Conservation (phyloP, 2,113 vertebrate species). For the Opisthocomus hoazin region DNA sequence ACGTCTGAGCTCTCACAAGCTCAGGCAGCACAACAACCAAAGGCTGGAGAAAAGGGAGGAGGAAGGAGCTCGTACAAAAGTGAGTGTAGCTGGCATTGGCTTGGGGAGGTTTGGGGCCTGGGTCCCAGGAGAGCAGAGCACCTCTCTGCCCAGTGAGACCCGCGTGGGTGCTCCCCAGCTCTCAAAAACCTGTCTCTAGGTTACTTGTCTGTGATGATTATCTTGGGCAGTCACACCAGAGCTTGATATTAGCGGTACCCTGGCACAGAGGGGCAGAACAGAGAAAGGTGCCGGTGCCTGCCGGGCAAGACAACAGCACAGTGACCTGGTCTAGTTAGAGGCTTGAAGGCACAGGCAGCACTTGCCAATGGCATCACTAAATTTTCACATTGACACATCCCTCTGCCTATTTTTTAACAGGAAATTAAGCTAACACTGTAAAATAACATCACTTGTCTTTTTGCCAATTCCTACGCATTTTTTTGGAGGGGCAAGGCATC, state of each 20-base stretch:
- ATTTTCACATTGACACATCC: neutral
- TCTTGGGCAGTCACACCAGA: too few relatives aligned
- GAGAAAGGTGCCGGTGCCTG: neutral
- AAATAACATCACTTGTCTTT: neutral
- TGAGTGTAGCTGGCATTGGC: neutral
- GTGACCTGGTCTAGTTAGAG: neutral
- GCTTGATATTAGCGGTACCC: rapidly evolving
- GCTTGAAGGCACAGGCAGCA: neutral
- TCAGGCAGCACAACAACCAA: neutral
- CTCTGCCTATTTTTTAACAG: neutral
- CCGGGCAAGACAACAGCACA: neutral
- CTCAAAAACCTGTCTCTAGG: neutral
- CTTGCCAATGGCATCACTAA: neutral
- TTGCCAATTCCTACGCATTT: neutral
- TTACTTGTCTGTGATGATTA: neutral
- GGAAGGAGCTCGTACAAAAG: neutral
- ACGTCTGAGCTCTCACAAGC: neutral
- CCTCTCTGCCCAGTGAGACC: neutral
- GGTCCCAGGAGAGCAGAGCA: neutral
- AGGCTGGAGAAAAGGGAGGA: neutral
- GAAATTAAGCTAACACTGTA: neutral
- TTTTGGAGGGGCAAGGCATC: neutral
- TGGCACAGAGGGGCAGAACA: neutral
- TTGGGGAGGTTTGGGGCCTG: neutral
- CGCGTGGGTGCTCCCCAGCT: neutral